These are phyloP conservation scores for Apis cerana DNA, from an alignment of 1,140 invertebrate species.

Conservation along the genomic window DNA sequence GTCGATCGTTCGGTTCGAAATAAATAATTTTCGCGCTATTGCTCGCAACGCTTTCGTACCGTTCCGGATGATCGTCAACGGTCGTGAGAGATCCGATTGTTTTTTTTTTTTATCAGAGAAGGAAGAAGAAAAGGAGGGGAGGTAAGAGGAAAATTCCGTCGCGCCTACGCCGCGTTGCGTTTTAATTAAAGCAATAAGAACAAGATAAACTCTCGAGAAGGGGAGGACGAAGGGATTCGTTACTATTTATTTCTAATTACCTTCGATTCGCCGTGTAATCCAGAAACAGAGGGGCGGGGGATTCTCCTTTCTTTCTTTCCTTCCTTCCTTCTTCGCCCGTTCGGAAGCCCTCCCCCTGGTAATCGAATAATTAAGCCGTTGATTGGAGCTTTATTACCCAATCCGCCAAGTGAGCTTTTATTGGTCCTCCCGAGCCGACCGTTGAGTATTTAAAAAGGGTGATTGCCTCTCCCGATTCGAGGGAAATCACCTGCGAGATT, in stretches of 20 bases:
- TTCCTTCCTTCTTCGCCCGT: constrained; percentile 2
- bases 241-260: constrained; percentile 82
- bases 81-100: no score
- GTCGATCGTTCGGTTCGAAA: no score
- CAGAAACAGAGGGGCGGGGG: constrained; percentile 34
- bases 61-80: no score
- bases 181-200: constrained; percentile 80
- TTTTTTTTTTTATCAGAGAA: no score
- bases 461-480: constrained; percentile 73
- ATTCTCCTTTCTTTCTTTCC: constrained; percentile 40
- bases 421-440: constrained; percentile 69
- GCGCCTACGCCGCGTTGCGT: constrained; percentile 32
- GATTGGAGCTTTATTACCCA: constrained; percentile 82
- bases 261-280: constrained; percentile 78
- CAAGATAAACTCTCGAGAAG: constrained; percentile 45
- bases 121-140: not conserved
- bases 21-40: no score
- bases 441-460: constrained; percentile 77
- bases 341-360: constrained; percentile 36
- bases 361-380: constrained; percentile 82
- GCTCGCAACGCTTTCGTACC: no score
- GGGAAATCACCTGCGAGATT: constrained; percentile 71
- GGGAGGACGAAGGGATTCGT: constrained; percentile 64
- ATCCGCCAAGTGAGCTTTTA: constrained; percentile 81
- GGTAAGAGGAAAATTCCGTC: no score